These are phyloP conservation scores for Ptychochromis oligacanthus DNA, from an alignment of 2,113 vertebrate genomes.

Conservation along the genomic window DNA sequence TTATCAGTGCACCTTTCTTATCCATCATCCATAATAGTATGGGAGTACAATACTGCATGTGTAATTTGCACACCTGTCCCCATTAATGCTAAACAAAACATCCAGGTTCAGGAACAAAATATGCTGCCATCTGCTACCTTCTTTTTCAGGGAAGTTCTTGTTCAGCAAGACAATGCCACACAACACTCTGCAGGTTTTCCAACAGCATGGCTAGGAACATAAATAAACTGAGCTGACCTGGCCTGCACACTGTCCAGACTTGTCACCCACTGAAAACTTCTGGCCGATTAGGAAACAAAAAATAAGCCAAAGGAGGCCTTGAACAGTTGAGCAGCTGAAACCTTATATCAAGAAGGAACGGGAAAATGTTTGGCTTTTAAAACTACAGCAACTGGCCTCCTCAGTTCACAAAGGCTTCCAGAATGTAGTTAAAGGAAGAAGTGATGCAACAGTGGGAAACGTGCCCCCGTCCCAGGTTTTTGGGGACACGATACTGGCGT, in stretches of 20 bases:
- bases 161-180: background rate
- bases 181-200: background rate
- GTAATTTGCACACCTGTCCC: no score
- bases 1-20: background rate
- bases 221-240: background rate
- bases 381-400: background rate
- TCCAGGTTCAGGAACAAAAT: no score
- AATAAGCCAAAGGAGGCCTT: background rate
- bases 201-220: background rate
- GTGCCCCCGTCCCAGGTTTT: no score
- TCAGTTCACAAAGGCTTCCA: background rate
- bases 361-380: background rate
- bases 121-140: no score
- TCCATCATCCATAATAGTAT: background rate
- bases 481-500: no score
- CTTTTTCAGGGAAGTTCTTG: no score
- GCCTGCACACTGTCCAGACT: background rate
- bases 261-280: background rate
- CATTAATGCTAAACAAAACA: no score
- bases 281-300: background rate
- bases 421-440: background rate
- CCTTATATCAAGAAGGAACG: background rate
- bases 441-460: background rate
- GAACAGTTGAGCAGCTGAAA: background rate
- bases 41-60: background rate